Evolutionary conservation across 2,888 invertebrate genomes (phyloP), one percentile per base, ranked within the genome.

Genomic region (Tachina fera): DNA sequence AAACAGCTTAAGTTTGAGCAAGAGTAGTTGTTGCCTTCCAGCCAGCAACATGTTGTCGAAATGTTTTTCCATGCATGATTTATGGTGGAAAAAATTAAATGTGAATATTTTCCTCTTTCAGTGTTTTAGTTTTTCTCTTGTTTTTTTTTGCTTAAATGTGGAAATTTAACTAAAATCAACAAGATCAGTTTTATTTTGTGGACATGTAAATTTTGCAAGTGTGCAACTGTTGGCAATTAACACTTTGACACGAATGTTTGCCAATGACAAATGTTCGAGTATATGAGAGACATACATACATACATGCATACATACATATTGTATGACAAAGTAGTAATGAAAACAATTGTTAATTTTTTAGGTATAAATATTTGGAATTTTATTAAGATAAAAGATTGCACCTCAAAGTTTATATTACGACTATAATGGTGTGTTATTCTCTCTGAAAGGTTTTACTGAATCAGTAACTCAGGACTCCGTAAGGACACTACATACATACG

Each of bases 181-280:
- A 67, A 67, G 58, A 77, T 45, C 67, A 67, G 19, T 77, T 77
- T 77, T 49, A 5, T 67, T 67, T 76, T 45, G 53, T 56, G 16
- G 43, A 51, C 19, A 63, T 56, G 56, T 56, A 65, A 76, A 56
- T 47, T 31, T 65, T 43, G 45, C 76, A 77, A 77, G 47, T 77
- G 56, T 58, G 58, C 68, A 68, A 41, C 51, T 13, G 68, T 49
- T 68, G 68, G 47, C 77, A 77, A 60, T 77, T 77, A 77, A 68
- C 68, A 68, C 49, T 49, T 58, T 60, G 60, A 68, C 77, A 51
- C 51, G 41, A 14, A n/a, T 67, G 65, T 22, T 22, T 58, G 16
- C 11, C 22, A 11, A 41, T 53, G n/a, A 10, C 65, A 51, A 56
- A 47, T 56, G 65, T 13, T 56, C 22, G 16, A 16, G 10, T 47